Base-by-base conservation (phyloP, 2,888 invertebrate species). In the Prenolepis imparis region DNA sequence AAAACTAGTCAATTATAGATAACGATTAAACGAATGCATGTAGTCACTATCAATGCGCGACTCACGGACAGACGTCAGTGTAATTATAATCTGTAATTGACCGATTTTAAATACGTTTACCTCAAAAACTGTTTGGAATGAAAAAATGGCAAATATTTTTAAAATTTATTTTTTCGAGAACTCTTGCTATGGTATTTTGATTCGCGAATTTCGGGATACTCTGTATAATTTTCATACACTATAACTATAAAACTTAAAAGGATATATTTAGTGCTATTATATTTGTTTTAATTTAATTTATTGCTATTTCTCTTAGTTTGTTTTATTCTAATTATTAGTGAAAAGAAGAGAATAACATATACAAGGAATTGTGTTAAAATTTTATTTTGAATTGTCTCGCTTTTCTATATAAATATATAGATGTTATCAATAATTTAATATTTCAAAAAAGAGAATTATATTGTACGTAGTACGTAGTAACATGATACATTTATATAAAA, bases 401-500 rank as follows among this genome's bases (percentile, higher is more conserved):
- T 48, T 4, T 48, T 48, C 1, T 18, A 48, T 48, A 48, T 6
- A 44, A 44, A 44, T 44, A 44, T 44, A 44, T 32, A 68, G 8
- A 28, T 48, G 24, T 5, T 48, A n/a, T n/a, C 12, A 66, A 70
- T 36, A 36, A 70, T 55, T 70, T 70, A 52, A 70, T 52, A 52
- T 70, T 36, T 0, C 9, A 48, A 44, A 48, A 18, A 48, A 5
- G 18, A 18, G n/a, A n/a, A 32, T 70, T 68, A n/a, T 15, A 5
- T 39, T 39, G n/a, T 18, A 21, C 9, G 15, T 18, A 5, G 48
- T 1, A 48, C 18, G 39, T 32, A 8, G 39, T 32, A 8, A 18
- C 5, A 44, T 21, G 28, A 28, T 12, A 28, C 11, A 28, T 9
- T 32, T n/a, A 15, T 28, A 28, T 48, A 66, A 52, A 70, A 11